phyloP scores from a whole-genome alignment of 2,888 invertebrate genomes.

The Allophyes oxyacanthae region DNA sequence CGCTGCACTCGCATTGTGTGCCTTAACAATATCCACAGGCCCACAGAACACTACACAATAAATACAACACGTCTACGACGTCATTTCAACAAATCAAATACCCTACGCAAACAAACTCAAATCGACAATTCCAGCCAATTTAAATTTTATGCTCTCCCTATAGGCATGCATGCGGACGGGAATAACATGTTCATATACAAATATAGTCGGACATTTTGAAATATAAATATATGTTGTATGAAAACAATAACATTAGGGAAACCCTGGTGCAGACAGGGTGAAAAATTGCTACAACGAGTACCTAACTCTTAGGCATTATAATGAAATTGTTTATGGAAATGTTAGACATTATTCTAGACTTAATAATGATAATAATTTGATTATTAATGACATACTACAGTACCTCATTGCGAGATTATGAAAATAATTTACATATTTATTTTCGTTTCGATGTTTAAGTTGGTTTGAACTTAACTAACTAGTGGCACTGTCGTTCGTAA shows the following conservation, averaged over 20 bases:
- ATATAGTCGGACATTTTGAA: constrained; percentile 38
- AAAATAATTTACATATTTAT: too few relatives aligned
- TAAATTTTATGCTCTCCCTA: constrained; percentile 75
- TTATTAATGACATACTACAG: too few relatives aligned
- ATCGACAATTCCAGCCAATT: constrained; percentile 81
- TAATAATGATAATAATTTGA: too few relatives aligned
- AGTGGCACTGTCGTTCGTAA: too few relatives aligned
- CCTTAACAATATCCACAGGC: constrained; percentile 86
- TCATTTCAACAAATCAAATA: constrained; percentile 85
- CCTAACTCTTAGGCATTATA: too few relatives aligned
- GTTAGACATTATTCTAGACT: too few relatives aligned
- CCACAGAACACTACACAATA: constrained; percentile 80
- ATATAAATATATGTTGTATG: constrained; percentile 26
- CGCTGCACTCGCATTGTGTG: constrained; percentile 87
- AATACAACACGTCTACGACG: constrained; percentile 80
- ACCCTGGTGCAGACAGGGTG: constrained; percentile 8
- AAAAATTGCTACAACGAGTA: background rate
- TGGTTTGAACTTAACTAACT: too few relatives aligned
- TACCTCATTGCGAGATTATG: too few relatives aligned
- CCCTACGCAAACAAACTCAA: constrained; percentile 80
- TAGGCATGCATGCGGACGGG: constrained; percentile 59
- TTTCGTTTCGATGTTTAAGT: too few relatives aligned
- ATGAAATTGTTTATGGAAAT: too few relatives aligned
- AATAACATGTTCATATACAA: constrained; percentile 60
- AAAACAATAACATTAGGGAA: constrained; percentile 28